A percentile compares a stretch with the other conserved stretches of the same genome.
Evolutionary conservation across 2,888 invertebrate genomes (phyloP).

Genomic region (Scotopteryx bipunctaria): DNA sequence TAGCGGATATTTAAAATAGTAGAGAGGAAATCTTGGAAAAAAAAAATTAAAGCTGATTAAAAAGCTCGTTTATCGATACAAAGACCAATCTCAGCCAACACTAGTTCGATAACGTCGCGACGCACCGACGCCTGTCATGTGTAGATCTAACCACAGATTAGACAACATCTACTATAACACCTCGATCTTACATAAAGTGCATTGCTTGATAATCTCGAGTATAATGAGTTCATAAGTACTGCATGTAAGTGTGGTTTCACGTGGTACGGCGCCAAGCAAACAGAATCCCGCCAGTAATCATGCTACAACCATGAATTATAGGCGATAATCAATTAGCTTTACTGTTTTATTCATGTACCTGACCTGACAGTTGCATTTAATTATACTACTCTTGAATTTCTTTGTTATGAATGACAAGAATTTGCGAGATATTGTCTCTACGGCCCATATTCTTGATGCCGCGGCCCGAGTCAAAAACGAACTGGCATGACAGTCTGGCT

Average conservation of each 20-base stretch:
- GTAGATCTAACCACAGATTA: constrained; percentile 26
- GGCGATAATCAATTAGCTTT: constrained; percentile 19
- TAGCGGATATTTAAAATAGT: too few relatives aligned
- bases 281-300: constrained; percentile 17
- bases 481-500: too few relatives aligned
- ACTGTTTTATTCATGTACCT: constrained; percentile 5
- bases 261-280: constrained; percentile 26
- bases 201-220: constrained; percentile 11
- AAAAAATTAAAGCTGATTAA: too few relatives aligned
- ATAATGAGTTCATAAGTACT: constrained; percentile 21
- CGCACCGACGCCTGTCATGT: constrained; percentile 24
- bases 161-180: constrained; percentile 14
- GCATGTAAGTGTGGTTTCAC: constrained; percentile 5
- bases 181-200: constrained; percentile 16
- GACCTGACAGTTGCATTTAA: background rate
- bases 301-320: constrained; percentile 19
- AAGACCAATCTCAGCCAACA: constrained; percentile 13
- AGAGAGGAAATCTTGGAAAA: too few relatives aligned
- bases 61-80: constrained; percentile 10
- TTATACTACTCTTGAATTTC: background rate
- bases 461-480: too few relatives aligned
- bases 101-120: constrained; percentile 17
- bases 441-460: too few relatives aligned
- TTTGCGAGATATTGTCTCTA: too few relatives aligned
- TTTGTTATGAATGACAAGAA: too few relatives aligned